Evolutionary conservation across 1,140 invertebrate genomes (phyloP).

Genomic region (Drosophila littoralis): DNA sequence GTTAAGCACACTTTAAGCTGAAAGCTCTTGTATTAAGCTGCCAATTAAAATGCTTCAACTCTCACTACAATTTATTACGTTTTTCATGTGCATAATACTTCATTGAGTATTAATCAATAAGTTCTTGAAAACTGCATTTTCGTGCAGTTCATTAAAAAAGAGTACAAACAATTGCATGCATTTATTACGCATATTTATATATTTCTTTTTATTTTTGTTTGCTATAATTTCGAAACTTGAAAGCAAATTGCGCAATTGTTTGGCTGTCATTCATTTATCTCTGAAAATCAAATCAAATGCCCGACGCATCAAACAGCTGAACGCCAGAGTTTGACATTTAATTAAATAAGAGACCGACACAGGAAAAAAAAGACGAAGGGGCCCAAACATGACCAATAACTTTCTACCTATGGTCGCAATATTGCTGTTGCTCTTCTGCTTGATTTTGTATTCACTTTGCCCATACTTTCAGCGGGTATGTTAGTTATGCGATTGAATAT

Average conservation of each 20-base stretch:
- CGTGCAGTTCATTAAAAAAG: neutral
- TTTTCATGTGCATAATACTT: too few species aligned
- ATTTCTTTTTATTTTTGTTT: neutral
- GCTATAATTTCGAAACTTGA: neutral
- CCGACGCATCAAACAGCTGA: conserved; percentile 36
- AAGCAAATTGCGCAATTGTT: conserved; percentile 42
- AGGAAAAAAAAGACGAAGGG: conserved; percentile 10
- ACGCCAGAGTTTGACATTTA: conserved; percentile 72
- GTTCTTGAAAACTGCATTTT: neutral
- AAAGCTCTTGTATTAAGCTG: neutral
- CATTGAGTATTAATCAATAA: neutral
- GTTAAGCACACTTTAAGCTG: neutral
- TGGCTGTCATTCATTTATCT: conserved; percentile 44
- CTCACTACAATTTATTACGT: neutral
- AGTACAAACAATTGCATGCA: neutral
- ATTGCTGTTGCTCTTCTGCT: conserved; percentile 33
- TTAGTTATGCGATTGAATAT: neutral
- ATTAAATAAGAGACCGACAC: conserved; percentile 66
- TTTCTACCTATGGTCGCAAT: conserved; percentile 63
- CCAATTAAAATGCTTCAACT: neutral
- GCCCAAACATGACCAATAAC: conserved; percentile 58
- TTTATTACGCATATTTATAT: neutral
- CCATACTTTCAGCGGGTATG: neutral
- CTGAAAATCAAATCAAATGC: conserved; percentile 69
- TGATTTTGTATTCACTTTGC: conserved; percentile 7